Conservation (phyloP, 2,113 vertebrate species). For the Sorex araneus region DNA sequence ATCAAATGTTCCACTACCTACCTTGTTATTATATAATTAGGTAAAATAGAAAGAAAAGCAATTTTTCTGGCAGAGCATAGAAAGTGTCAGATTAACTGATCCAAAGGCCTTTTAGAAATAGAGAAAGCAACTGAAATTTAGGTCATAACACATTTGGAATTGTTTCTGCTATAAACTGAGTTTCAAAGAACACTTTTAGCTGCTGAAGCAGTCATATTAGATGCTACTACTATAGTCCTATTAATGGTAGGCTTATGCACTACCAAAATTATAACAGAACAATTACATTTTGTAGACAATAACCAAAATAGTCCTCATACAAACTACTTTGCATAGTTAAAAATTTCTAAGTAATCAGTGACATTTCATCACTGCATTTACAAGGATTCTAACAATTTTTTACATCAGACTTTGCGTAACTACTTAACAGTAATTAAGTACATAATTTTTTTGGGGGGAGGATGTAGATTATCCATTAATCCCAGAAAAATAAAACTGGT, state of each 20-base stretch:
- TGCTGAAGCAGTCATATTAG: conserved; percentile 2
- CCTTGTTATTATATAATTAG: background rate
- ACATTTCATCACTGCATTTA: conserved; percentile 37
- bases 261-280: conserved; percentile 14
- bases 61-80: conserved; percentile 37
- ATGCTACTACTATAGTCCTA: background rate
- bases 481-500: background rate
- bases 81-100: background rate
- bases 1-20: conserved; percentile 18
- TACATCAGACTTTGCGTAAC: conserved; percentile 2
- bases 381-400: conserved; percentile 59
- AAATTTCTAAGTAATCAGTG: conserved; percentile 40
- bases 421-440: conserved; percentile 43
- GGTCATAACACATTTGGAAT: background rate
- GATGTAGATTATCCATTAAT: background rate
- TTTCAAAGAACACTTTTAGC: conserved; percentile 27
- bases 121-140: conserved; percentile 30
- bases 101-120: conserved; percentile 34
- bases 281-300: conserved; percentile 43
- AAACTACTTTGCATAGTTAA: conserved; percentile 39
- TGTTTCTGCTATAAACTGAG: conserved; percentile 35
- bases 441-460: background rate
- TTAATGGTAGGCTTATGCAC: background rate
- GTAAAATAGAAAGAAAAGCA: conserved; percentile 48
- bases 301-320: conserved; percentile 28